Base-by-base conservation (phyloP, 53 echinoderm and acorn worm genomes). In the Crossaster papposus region DNA sequence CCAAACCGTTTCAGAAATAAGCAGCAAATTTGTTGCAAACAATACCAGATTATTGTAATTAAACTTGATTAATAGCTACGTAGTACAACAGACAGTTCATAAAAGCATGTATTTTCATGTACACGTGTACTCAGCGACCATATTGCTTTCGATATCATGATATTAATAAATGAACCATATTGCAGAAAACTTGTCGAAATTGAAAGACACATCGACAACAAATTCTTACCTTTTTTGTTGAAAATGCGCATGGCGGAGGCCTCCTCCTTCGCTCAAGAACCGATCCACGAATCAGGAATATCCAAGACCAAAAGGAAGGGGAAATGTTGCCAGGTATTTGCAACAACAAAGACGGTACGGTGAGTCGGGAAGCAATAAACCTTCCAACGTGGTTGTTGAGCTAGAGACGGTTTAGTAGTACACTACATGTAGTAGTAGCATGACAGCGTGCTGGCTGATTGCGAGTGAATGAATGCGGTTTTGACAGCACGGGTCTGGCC, bases 151-250 rank as follows among this genome's bases (percentile, higher is more conserved):
- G n/a, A n/a, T n/a, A 22, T 30, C 52, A 18, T 79, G 52, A 1
- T 18, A 79, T n/a, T n/a, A n/a, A n/a, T n/a, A 54, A 51, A 30
- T 29, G 52, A 79, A 32, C 55, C 30, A 32, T 30, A 62, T 62
- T 58, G 32, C 34, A 55, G 23, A 33, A 33, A 58, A 6, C 30
- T 34, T 26, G 23, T 2, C 33, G 14, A 33, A 15, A 32, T 30
- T 54, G 29, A 11, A 6, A 53, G 38, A 58, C 10, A 65, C 24
- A 65, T 20, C 44, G 28, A 2, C 23, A 62, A 36, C 35, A 35
- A 65, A 2, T 34, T 23, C 82, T 68, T 30, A 82, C 82, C 82
- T 68, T 82, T 82, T 68, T 82, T 82, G 82, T 82, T 82, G 82
- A 82, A 82, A 82, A 82, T 82, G 26, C 82, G 82, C 82, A 82